Evolutionary conservation across 2,888 invertebrate genomes (phyloP).

Genomic region (Heliconius erato): DNA sequence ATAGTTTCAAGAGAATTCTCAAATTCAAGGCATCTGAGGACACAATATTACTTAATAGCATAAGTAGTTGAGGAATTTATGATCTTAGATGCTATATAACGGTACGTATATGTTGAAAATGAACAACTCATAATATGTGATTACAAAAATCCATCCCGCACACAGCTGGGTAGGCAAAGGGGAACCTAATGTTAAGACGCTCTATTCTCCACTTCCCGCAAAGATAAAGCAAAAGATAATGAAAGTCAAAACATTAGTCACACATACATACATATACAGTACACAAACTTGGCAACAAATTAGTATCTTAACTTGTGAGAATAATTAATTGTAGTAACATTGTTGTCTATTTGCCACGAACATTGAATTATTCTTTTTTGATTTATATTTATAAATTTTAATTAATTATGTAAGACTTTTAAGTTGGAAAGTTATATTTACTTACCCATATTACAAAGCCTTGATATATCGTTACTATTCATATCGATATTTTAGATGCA

Average conservation of each 20-base stretch:
- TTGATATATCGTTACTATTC: too few species aligned
- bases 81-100: neutral
- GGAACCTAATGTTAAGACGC: too few species aligned
- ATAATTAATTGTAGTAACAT: conserved; percentile 1
- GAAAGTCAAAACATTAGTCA: conserved; percentile 2
- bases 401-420: neutral
- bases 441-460: too few species aligned
- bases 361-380: neutral
- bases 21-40: conserved; percentile 26
- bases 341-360: neutral
- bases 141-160: too few species aligned
- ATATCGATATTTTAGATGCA: too few species aligned
- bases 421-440: too few species aligned
- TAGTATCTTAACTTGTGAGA: neutral
- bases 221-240: neutral
- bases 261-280: neutral
- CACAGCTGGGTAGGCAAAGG: too few species aligned
- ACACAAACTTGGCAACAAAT: neutral
- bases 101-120: neutral
- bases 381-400: neutral
- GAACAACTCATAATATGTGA: too few species aligned
- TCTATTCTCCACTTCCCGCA: too few species aligned
- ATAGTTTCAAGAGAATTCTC: conserved; percentile 22
- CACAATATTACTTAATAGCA: neutral
- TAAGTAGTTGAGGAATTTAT: conserved; percentile 11